A percentile compares a stretch with the other conserved stretches of the same genome.
Evolutionary conservation across 2,113 vertebrate species (phyloP).

Genomic region (Miniopterus natalensis): DNA sequence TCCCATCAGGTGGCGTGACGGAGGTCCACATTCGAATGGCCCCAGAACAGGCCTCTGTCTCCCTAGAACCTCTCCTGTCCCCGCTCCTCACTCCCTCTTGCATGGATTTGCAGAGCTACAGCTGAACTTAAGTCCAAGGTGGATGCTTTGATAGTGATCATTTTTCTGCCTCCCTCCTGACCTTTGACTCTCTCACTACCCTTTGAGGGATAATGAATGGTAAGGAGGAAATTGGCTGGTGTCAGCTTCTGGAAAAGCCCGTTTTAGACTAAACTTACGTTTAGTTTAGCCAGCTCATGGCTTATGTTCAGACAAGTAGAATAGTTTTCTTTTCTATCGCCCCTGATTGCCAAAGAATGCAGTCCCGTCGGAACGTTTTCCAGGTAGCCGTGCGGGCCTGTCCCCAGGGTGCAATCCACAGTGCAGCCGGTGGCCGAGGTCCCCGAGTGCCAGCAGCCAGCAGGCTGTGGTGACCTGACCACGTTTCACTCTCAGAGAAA

Average conservation of each 20-base stretch:
- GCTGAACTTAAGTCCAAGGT: neutral
- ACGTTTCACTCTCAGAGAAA: neutral
- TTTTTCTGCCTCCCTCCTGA: neutral
- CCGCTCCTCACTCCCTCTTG: accelerated
- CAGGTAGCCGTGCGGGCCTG: accelerated
- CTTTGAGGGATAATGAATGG: neutral
- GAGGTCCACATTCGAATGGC: neutral
- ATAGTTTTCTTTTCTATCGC: neutral
- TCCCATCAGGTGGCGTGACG: neutral
- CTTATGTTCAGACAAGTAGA: neutral
- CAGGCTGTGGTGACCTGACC: accelerated
- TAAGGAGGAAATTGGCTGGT: neutral
- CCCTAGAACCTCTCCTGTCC: neutral
- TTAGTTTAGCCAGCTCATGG: neutral
- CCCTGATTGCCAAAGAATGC: neutral
- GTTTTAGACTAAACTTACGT: neutral
- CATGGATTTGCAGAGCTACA: neutral
- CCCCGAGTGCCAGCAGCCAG: neutral
- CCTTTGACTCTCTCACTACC: no score
- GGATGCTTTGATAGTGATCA: neutral
- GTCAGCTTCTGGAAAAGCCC: neutral
- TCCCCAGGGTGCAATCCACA: neutral
- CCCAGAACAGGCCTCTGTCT: neutral
- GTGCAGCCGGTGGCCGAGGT: no score
- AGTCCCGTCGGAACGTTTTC: neutral